phyloP scores from a whole-genome alignment of 2,113 vertebrate genomes.

The Sakesphorus luctuosus region DNA sequence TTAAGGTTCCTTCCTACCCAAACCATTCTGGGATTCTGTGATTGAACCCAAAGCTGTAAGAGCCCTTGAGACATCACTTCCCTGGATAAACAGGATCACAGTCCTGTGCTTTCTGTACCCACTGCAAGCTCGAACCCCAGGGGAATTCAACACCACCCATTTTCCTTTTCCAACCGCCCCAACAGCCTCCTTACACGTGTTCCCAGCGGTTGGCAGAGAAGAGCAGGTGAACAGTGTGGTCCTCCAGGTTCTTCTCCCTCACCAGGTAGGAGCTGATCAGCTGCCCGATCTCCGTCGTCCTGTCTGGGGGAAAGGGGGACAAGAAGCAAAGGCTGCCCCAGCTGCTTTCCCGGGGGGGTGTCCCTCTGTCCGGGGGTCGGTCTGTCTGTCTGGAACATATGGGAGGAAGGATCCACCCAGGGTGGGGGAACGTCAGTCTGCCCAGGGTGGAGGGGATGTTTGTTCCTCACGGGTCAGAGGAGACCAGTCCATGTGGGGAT shows the following conservation, averaged over 20 bases:
- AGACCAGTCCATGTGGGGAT: no score
- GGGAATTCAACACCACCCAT: rapidly evolving
- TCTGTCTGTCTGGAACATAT: rapidly evolving
- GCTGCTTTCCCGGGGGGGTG: not conserved
- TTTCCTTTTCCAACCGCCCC: not conserved
- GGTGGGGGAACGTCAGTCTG: rapidly evolving
- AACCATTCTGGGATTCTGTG: not conserved
- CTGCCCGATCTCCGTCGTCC: conserved; percentile 88
- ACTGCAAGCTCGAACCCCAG: not conserved
- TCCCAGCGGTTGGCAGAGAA: conserved; percentile 99
- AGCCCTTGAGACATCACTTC: not conserved
- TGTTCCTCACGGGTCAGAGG: not conserved
- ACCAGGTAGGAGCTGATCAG: conserved; percentile 89
- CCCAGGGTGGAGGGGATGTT: no score
- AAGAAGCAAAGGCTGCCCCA: not conserved
- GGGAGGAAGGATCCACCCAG: no score
- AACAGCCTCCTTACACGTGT: conserved; percentile 78
- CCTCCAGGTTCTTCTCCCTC: conserved; percentile 88
- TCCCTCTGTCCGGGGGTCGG: not conserved
- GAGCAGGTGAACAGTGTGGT: conserved; percentile 91
- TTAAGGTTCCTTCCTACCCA: not conserved
- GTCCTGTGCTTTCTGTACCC: rapidly evolving
- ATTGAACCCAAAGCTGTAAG: not conserved
- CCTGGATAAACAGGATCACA: not conserved
- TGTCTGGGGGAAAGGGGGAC: conserved; percentile 74